Evolutionary conservation across 1,140 invertebrate species (phyloP), one percentile per base, ranked within the genome.

Genomic region (Chymomyza costata): DNA sequence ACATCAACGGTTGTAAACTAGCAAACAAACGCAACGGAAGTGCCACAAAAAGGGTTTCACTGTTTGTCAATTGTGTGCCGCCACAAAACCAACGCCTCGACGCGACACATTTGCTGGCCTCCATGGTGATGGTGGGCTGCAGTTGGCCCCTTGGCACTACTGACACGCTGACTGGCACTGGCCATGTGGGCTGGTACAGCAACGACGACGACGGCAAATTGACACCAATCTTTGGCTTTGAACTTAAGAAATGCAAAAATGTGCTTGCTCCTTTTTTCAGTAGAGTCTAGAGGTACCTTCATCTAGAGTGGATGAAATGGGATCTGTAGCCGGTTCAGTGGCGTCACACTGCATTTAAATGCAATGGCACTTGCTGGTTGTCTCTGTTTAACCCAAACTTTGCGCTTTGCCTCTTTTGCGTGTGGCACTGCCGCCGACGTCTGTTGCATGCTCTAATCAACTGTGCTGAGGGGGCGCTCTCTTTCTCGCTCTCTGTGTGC

Each of bases 41-140:
- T 80, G 64, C 68, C 73, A 80, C 68, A 81, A 74, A 80, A 80
- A 80, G 68, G 74, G 74, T 80, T 80, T 65, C 68, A 73, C 67
- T 80, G 73, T 78, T 80, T 68, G 71, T 80, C 73, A 80, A 78
- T 78, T 78, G 71, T 71, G 67, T 71, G 71, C 48, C 56, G 63
- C 59, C 66, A 63, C 63, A 70, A 47, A 52, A 53, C 56, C 44
- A 62, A 80, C 73, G 78, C 71, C 73, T 80, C 71, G 63, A 41
- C 63, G n/a, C 21, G 7, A 8, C 18, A 2, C 11, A 15, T 5
- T 32, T 13, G 6, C 51, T 30, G 6, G 10, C 1, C 2, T 17
- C 41, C 2, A 13, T 18, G 11, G 1, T 14, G 6, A 11, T 16
- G 3, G 11, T 15, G 17, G n/a, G 10, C 19, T 16, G 8, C 43